Evolutionary conservation across 2,113 vertebrate species (phyloP), one percentile per base, ranked within the genome.

Genomic region (Speoplatyrhinus poulsoni): DNA sequence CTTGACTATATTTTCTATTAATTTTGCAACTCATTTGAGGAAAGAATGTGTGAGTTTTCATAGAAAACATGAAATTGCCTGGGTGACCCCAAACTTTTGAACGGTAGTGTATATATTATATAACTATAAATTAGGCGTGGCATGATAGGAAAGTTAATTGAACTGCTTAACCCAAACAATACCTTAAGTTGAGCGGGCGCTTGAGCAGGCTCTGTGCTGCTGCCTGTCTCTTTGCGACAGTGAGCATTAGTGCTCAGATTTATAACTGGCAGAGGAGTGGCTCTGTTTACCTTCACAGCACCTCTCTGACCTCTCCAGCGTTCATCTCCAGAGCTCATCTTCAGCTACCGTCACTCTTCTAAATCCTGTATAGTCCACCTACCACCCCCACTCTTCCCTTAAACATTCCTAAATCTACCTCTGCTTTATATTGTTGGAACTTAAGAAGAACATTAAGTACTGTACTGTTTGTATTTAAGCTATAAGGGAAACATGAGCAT

Each of bases 221-320:
- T 75, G 83, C 80, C 78, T 80, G 77, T 62, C 74, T 75, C 79
- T 52, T 63, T 74, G 59, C 82, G 82, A 85, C 76, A 80, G 79
- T 67, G 66, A 63, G 65, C 82, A 82, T 83, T 90, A 82, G 82
- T 70, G 77, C 82, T 84, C 77, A 79, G 82, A 82, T 88, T 84
- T 87, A 73, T 80, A 80, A 82, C 69, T 52, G 66, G 62, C 73
- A 41, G 48, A 75, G 81, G 82, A 86, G 64, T 62, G 67, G 13
- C 36, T 69, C 53, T 88, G 81, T 85, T 86, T 85, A 78, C 69
- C 65, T 75, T 76, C 63, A 50, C 26, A 73, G 66, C 79, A 76
- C 80, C 70, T 76, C 76, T 60, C 50, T 80, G 71, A 70, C 77
- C 74, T 70, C 60, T 46, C 33, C 65, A 53, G 70, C 10, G 50